These are phyloP conservation scores for Drosophila triauraria DNA, from an alignment of 1,140 invertebrate genomes.

Conservation along the genomic window DNA sequence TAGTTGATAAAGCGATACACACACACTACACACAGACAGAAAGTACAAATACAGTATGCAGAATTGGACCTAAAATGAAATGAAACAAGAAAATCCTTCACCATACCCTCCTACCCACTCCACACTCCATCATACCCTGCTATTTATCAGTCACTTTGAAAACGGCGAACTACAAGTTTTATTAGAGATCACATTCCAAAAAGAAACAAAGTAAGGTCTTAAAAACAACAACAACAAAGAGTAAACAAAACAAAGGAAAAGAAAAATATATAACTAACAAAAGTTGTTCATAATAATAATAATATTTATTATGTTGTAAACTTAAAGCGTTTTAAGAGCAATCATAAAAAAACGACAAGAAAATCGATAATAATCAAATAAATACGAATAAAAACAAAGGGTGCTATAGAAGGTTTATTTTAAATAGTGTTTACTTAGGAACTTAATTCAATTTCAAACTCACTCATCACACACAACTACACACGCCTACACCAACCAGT, in stretches of 20 bases:
- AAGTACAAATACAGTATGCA: conserved; percentile 77
- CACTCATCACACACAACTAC: conserved; percentile 52
- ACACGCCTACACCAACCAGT: conserved; percentile 49
- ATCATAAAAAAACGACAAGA: conserved; percentile 47
- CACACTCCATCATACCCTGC: conserved; percentile 18
- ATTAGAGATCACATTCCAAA: conserved; percentile 82
- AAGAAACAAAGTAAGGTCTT: conserved; percentile 81
- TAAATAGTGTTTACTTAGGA: conserved; percentile 77
- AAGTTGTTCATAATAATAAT: conserved; percentile 40
- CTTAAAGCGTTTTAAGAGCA: conserved; percentile 33
- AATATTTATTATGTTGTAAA: conserved; percentile 42
- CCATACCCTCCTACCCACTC: conserved; percentile 15
- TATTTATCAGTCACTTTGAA: conserved; percentile 41
- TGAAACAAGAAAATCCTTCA: conserved; percentile 20
- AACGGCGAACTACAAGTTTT: conserved; percentile 59
- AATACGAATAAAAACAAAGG: conserved; percentile 82
- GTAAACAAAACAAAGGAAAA: conserved; percentile 33
- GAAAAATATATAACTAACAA: conserved; percentile 42
- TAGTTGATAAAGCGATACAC: conserved; percentile 63
- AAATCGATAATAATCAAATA: conserved; percentile 52
- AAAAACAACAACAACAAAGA: conserved; percentile 58
- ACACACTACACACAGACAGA: conserved; percentile 43
- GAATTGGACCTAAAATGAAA: conserved; percentile 43
- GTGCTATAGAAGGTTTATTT: conserved; percentile 85
- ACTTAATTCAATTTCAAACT: conserved; percentile 61